These are phyloP conservation scores for Donacobius atricapilla DNA, from an alignment of 2,113 vertebrate genomes.

Conservation along the genomic window DNA sequence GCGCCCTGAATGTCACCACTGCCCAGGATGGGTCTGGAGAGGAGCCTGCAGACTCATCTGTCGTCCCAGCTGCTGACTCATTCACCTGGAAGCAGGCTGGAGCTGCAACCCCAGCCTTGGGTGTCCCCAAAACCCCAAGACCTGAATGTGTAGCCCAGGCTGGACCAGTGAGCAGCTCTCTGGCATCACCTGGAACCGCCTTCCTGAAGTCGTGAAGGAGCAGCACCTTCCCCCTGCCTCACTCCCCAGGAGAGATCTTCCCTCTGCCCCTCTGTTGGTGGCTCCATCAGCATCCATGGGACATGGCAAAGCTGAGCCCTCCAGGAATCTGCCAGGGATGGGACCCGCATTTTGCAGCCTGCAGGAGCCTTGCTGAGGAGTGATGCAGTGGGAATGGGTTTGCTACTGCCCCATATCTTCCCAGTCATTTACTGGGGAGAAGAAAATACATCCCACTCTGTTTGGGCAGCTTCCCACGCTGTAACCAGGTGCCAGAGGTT, in stretches of 20 bases:
- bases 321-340: neutral
- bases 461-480: neutral
- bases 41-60: neutral
- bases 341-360: neutral
- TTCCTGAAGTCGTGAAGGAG: rapidly evolving
- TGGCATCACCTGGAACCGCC: neutral
- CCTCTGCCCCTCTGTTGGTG: neutral
- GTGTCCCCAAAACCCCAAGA: neutral
- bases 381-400: neutral
- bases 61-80: neutral
- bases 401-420: neutral
- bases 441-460: neutral
- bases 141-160: neutral
- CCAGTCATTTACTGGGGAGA: neutral
- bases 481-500: neutral
- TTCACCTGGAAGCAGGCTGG: neutral
- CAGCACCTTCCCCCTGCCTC: neutral
- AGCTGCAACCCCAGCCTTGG: neutral
- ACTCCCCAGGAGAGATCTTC: neutral
- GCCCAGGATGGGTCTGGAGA: neutral
- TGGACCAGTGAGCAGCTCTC: neutral
- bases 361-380: neutral
- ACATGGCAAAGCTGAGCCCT: neutral
- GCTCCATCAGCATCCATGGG: neutral
- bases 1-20: neutral